Evolutionary conservation across 1,140 invertebrate species (phyloP), one percentile per base, ranked within the genome.

Genomic region (Lordiphosa clarofinis): DNA sequence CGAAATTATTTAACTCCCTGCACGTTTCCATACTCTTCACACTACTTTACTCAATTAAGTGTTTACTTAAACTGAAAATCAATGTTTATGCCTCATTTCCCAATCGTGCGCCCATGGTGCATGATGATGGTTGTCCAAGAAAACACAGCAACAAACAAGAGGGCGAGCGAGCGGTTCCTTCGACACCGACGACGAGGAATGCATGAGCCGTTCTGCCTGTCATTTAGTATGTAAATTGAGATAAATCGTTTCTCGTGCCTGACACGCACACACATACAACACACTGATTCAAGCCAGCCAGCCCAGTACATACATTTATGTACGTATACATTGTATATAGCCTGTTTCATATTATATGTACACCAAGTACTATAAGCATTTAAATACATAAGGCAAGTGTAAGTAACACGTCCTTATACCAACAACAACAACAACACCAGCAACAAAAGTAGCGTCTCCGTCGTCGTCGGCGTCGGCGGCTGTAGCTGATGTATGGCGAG

Each of bases 211-310:
- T 64, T 76, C 72, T 84, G 76, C 67, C 78, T 82, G 76, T 82
- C 76, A 84, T 82, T 82, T 84, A 82, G 76, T 82, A 82, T 82
- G 76, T 82, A 82, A 82, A 82, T 82, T 82, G 76, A 82, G 76
- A 82, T 82, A 82, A 82, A 82, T 82, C 78, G 76, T 84, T 82
- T 84, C 68, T 84, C 64, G 78, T 84, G 76, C 79, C 78, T 76
- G 63, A 63, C 76, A 64, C 64, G 71, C 56, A 69, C 55, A 68
- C 50, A 78, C 53, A 46, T 33, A 39, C 52, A 35, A 12, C 48
- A 44, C 19, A 53, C 15, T 24, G 11, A 54, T 19, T n/a, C 58
- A 28, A 35, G 8, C 56, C 19, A 47, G 44, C 24, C 35, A 62
- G 48, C 43, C 7, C 28, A 31, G 28, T 31, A 31, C 28, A 31